Base-by-base conservation (phyloP, 2,888 invertebrate genomes). In the Ommatoiulus sabulosus region DNA sequence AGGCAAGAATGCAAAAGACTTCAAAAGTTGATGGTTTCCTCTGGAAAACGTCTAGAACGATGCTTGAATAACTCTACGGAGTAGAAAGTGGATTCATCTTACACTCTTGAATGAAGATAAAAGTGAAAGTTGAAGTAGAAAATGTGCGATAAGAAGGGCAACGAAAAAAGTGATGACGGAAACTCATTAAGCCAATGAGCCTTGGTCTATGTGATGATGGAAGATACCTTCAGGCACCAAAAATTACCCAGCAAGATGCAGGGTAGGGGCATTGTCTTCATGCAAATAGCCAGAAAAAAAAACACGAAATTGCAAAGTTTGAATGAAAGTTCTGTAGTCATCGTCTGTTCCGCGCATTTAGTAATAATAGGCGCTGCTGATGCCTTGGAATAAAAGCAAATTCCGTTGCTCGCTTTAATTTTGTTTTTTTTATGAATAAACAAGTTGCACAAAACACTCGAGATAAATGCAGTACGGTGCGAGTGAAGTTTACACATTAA, bases 121-220 rank as follows among this genome's bases (percentile, higher is more conserved):
- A 80, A 85, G 86, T 86, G 48, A 48, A 86, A 86, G 86, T 86
- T 46, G 48, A 20, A 44, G 48, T 46, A 86, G 86, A 86, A 86
- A 86, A 86, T 86, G 86, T 86, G 44, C n/a, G 86, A 86, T 86
- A 86, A 86, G 86, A 86, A 86, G 10, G 44, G 48, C 48, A 86
- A 86, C 86, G 44, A 46, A 84, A 43, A 86, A 48, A 86, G n/a
- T 46, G 44, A 20, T 86, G 48, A 48, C 86, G 48, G 10, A 86
- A 86, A 86, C 86, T 86, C 86, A 86, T 86, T 86, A 86, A 86
- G 48, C 86, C 48, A 86, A 86, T 86, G 48, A 44, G 86, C 48
- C 48, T 86, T 86, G 8, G 86, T 46, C 20, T n/a, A n/a, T 86
- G 44, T 43, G 86, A 24, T 44, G 86, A 86, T 86, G 48, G 44